Evolutionary conservation across 2,797 vertebrate species (phyloP).

Genomic region (Gymnopithys bicolor): DNA sequence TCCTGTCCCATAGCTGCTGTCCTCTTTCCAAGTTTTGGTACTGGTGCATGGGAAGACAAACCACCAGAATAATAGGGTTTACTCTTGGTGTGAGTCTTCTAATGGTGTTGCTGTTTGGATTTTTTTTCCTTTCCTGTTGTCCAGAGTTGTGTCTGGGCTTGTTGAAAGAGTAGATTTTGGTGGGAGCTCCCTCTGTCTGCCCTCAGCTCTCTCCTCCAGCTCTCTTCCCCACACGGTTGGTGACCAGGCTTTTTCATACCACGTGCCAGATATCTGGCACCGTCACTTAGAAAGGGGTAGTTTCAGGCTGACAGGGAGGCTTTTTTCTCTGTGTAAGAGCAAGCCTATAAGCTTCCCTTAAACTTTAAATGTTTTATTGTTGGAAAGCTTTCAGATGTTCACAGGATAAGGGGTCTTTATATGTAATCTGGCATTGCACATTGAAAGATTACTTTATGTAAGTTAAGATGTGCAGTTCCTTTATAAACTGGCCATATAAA

Average conservation of each 20-base stretch:
- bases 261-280: background rate
- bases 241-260: background rate
- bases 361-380: conserved; percentile 23
- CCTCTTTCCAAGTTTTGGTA: background rate
- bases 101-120: background rate
- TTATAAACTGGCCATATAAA: background rate
- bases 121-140: background rate
- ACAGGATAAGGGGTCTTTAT: conserved; percentile 41
- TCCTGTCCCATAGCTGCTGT: background rate
- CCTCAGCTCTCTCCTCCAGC: background rate
- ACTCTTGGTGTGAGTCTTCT: background rate
- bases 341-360: conserved; percentile 27
- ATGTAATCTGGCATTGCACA: background rate
- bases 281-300: background rate
- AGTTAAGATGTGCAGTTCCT: conserved; percentile 8
- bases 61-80: background rate
- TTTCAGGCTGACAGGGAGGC: conserved; percentile 28
- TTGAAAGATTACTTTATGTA: conserved; percentile 9
- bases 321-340: conserved; percentile 10
- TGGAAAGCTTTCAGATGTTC: conserved; percentile 42
- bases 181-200: background rate
- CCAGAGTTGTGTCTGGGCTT: background rate
- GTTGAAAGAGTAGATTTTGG: background rate
- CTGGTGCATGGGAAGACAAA: background rate
- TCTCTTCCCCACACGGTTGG: background rate